Conservation (phyloP, 2,113 vertebrate genomes). For the Natator depressus region DNA sequence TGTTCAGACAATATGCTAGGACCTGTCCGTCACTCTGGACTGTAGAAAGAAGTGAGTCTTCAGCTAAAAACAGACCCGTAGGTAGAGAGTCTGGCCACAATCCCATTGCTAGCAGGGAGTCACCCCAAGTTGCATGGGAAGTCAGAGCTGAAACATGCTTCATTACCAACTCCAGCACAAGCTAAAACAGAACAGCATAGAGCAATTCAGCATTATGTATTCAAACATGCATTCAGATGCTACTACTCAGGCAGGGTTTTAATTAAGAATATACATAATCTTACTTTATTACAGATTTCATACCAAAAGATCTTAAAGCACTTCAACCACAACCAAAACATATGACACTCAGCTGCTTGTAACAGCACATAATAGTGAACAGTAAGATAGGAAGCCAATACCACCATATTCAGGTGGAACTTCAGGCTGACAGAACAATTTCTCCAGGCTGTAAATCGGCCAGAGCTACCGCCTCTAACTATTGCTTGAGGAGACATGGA, state of each 20-base stretch:
- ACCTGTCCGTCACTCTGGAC: conserved; percentile 91
- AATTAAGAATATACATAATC: neutral
- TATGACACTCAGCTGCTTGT: neutral
- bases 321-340: neutral
- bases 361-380: neutral
- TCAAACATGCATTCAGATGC: neutral
- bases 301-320: neutral
- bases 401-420: neutral
- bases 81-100: conserved; percentile 93
- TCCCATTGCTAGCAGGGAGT: conserved; percentile 86
- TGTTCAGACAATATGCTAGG: conserved; percentile 90
- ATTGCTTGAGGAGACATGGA: neutral
- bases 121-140: conserved; percentile 80
- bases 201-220: neutral
- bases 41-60: conserved; percentile 91
- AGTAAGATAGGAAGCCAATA: neutral
- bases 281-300: neutral
- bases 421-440: neutral
- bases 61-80: conserved; percentile 85
- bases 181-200: conserved; percentile 72
- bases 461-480: neutral
- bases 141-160: conserved; percentile 83
- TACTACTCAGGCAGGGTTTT: neutral
- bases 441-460: neutral
- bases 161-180: conserved; percentile 84